Percentiles rank a stretch among this genome's conserved stretches.
phyloP scores from a whole-genome alignment of 2,113 vertebrate species.

The Arvicanthis niloticus region DNA sequence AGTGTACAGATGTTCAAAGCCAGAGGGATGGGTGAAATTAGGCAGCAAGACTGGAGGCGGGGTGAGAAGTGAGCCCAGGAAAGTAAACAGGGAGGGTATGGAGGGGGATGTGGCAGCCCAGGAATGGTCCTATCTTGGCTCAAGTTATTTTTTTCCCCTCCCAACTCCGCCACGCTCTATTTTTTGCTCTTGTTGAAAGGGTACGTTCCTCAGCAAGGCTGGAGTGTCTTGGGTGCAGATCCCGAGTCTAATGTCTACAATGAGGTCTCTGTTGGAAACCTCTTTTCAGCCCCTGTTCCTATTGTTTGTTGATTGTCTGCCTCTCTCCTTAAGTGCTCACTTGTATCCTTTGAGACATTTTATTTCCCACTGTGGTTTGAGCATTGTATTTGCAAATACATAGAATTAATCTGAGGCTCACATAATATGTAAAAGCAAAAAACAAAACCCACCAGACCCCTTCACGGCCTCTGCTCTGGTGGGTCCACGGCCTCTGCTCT shows the following conservation, averaged over 20 bases:
- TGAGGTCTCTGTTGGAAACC: not conserved
- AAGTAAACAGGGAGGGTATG: not conserved
- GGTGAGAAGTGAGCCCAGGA: not conserved
- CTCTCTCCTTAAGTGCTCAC: not conserved
- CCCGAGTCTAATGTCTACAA: not conserved
- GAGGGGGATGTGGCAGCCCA: not conserved
- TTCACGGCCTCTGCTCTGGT: not conserved
- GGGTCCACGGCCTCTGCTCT: not conserved
- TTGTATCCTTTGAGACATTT: not conserved
- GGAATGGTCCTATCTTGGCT: not conserved
- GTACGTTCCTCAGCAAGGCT: not conserved
- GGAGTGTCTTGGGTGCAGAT: not conserved
- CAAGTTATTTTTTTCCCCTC: not conserved
- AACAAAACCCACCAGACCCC: too few relatives aligned
- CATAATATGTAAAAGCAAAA: not conserved
- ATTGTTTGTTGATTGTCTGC: not conserved
- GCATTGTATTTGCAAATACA: not conserved
- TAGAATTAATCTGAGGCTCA: conserved; percentile 14
- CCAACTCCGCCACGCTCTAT: not conserved
- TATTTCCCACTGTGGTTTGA: conserved; percentile 18
- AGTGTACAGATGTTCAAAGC: not conserved
- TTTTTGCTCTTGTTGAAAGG: not conserved
- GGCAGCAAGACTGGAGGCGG: not conserved
- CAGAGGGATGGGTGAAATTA: not conserved
- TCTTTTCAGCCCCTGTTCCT: not conserved